Percentiles rank a stretch among this genome's conserved stretches.
phyloP scores from a whole-genome alignment of 2,797 vertebrate species.

The Anguilla pacifica region DNA sequence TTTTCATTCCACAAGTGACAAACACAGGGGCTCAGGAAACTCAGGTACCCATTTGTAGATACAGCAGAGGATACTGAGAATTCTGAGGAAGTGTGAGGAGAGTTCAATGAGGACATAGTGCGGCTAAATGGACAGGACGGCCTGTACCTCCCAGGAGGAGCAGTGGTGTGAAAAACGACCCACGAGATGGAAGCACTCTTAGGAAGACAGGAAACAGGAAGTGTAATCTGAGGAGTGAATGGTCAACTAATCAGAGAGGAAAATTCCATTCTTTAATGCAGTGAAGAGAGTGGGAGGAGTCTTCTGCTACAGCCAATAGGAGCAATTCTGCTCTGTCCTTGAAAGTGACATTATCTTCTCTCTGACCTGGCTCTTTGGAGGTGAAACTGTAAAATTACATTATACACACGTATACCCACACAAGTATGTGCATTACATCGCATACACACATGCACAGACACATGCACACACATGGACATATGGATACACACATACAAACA shows the following conservation, averaged over 20 bases:
- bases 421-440: not conserved
- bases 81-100: not conserved
- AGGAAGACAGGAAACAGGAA: constrained; percentile 21
- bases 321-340: constrained; percentile 1
- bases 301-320: not conserved
- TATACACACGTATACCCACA: not conserved
- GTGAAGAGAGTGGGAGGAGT: not conserved
- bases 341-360: constrained; percentile 1
- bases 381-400: not conserved
- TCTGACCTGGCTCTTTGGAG: not conserved
- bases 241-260: constrained; percentile 10
- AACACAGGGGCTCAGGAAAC: not conserved
- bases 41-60: not conserved
- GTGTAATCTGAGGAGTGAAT: not conserved
- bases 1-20: not conserved
- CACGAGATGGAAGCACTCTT: not conserved
- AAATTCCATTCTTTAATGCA: constrained; percentile 16
- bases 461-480: not conserved
- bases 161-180: not conserved
- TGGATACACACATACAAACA: not conserved
- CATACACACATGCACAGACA: not conserved
- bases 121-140: not conserved
- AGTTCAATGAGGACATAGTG: not conserved
- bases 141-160: not conserved
- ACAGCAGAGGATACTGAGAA: not conserved